A percentile compares a stretch with the other conserved stretches of the same genome.
phyloP scores from a whole-genome alignment of 2,113 vertebrate species.

The Misgurnus mizolepis region DNA sequence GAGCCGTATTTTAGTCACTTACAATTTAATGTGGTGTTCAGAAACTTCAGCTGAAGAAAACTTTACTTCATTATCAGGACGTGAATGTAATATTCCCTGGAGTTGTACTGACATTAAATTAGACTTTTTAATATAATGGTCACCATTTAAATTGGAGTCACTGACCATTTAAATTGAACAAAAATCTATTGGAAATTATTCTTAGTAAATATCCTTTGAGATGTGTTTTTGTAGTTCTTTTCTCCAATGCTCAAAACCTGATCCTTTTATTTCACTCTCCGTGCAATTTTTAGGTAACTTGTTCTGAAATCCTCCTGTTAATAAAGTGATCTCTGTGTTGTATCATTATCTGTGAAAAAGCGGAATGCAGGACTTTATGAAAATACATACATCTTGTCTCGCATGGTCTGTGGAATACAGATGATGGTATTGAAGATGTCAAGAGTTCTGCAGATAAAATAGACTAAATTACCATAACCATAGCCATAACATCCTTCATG shows the following conservation, averaged over 20 bases:
- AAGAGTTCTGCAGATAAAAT: constrained; percentile 69
- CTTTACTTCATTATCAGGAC: constrained; percentile 70
- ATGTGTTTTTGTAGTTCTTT: constrained; percentile 56
- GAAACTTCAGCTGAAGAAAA: constrained; percentile 58
- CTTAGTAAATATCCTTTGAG: constrained; percentile 46
- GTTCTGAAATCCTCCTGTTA: constrained; percentile 43
- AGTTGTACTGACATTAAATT: constrained; percentile 68
- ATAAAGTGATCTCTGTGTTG: constrained; percentile 66
- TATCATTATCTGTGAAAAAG: constrained; percentile 65
- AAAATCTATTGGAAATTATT: constrained; percentile 52
- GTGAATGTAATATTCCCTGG: constrained; percentile 68
- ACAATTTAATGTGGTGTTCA: constrained; percentile 11
- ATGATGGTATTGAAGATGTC: constrained; percentile 53
- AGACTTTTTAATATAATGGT: constrained; percentile 69
- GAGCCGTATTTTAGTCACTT: constrained; percentile 61
- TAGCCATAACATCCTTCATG: constrained; percentile 66
- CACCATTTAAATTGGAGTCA: constrained; percentile 54
- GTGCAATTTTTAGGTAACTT: not conserved
- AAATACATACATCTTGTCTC: constrained; percentile 70
- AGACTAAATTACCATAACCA: constrained; percentile 66
- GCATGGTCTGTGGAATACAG: constrained; percentile 61
- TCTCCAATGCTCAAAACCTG: constrained; percentile 26
- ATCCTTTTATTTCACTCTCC: constrained; percentile 11
- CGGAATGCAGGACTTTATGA: constrained; percentile 67
- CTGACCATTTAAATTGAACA: constrained; percentile 58